Evolutionary conservation across 2,888 invertebrate genomes (phyloP).

Genomic region (Microplitis deprimator): DNA sequence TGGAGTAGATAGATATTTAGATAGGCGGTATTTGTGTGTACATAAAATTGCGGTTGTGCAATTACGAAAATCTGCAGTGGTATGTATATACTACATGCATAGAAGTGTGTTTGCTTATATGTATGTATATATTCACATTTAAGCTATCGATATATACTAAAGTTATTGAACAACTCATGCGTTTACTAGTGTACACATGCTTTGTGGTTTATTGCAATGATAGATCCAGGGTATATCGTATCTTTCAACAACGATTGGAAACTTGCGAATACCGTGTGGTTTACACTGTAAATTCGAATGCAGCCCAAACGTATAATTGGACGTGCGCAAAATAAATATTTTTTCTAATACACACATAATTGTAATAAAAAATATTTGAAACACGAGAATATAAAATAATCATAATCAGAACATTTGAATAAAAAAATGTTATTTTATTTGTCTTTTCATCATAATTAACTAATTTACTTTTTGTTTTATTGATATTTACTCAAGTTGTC

Average conservation of each 20-base stretch:
- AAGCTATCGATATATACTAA: conserved; percentile 13
- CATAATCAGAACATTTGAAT: no score
- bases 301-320: conserved; percentile 10
- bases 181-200: conserved; percentile 18
- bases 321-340: background rate
- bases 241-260: conserved; percentile 11
- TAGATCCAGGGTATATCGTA: background rate
- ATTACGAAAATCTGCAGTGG: background rate
- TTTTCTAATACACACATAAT: background rate
- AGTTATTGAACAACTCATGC: conserved; percentile 22
- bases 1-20: background rate
- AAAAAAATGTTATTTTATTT: no score
- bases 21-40: background rate
- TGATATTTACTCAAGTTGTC: no score
- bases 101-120: background rate
- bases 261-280: conserved; percentile 28
- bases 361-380: no score
- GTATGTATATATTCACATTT: background rate
- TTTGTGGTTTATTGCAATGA: conserved; percentile 10
- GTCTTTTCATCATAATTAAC: no score
- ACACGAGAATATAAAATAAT: no score
- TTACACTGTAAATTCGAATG: conserved; percentile 14
- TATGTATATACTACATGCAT: background rate
- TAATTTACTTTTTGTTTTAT: no score
- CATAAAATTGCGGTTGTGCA: background rate